Base-by-base conservation (phyloP, 1,140 invertebrate genomes). In the Hydropsyche tenuis region DNA sequence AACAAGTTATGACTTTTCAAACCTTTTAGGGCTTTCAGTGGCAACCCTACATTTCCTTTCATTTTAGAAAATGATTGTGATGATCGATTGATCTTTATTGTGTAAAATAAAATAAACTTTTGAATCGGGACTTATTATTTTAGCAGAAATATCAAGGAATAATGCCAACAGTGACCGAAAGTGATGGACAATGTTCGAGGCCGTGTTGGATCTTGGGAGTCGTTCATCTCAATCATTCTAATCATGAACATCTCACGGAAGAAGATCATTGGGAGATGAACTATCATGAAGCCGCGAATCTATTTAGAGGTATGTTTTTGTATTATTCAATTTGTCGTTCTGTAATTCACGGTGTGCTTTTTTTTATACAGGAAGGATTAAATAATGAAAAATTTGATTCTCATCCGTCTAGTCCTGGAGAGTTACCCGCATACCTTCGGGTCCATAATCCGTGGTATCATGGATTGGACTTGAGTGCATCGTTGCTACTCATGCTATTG, bases 351-450 rank as follows among this genome's bases (percentile, higher is more conserved):
- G 3, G 9, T 37, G 3, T 37, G 9, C 22, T 42, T 53, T 73
- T 74, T 6, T n/a, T 14, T 53, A 18, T 78, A 43, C 81, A 95
- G 90, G 95, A 97, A 90, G 95, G 94, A 11, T 88, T 90, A 83
- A 96, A 96, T 80, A 97, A 97, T 86, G 94, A 96, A 82, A 96
- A 96, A 82, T 96, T 96, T 81, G 92, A 93, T 79, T 94, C 93
- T 4, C 94, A 97, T 84, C 95, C 95, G 0, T 88, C 89, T 46
- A 91, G 91, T 81, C 91, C 91, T 22, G 90, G 92, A 79, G 93
- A 94, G 80, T 83, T 96, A 63, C 94, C 94, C 9, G 92, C 94
- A 0, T 97, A 96, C 82, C 86, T 96, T 18, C 84, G 95, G 46
- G 94, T 95, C 0, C 94, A 96, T 81, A 96, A 95, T 80, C 89